Evolutionary conservation across 2,113 vertebrate species (phyloP).

Genomic region (Dolichotis patagonum): DNA sequence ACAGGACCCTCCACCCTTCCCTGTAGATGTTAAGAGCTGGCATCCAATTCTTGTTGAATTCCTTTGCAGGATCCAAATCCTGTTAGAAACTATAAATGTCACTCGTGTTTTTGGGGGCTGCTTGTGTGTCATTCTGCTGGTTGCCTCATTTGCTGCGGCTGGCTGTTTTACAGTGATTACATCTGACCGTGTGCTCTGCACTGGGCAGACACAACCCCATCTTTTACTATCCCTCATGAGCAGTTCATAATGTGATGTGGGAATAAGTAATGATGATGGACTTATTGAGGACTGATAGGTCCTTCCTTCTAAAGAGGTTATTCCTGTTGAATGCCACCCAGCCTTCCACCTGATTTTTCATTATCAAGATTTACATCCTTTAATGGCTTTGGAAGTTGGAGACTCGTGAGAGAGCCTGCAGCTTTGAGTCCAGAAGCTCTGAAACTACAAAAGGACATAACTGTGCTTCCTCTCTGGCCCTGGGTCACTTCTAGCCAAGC

Average conservation of each 20-base stretch:
- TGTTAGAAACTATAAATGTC: neutral
- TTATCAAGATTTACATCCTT: constrained; percentile 36
- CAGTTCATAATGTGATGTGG: neutral
- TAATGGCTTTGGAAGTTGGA: constrained; percentile 1
- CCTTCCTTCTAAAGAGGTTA: constrained; percentile 43
- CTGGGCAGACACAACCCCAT: neutral
- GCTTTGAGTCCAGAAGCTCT: neutral
- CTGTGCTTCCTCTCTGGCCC: neutral
- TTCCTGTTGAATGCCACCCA: constrained; percentile 56
- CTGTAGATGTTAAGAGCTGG: neutral
- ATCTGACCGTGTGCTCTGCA: neutral
- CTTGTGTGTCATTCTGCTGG: neutral
- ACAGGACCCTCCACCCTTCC: neutral
- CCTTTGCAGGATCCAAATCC: neutral
- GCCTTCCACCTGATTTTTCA: constrained; percentile 44
- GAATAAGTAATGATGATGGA: constrained; percentile 54
- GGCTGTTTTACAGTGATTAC: neutral
- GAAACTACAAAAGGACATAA: neutral
- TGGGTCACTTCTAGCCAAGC: neutral
- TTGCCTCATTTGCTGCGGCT: constrained; percentile 14
- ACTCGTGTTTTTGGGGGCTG: neutral
- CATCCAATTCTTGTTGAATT: neutral
- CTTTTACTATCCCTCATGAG: neutral
- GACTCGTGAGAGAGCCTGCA: neutral
- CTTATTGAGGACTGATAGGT: constrained; percentile 37